A percentile compares a stretch with the other conserved stretches of the same genome.
These are phyloP conservation scores for Deroplatys truncata DNA, from an alignment of 2,888 invertebrate species.

Conservation along the genomic window DNA sequence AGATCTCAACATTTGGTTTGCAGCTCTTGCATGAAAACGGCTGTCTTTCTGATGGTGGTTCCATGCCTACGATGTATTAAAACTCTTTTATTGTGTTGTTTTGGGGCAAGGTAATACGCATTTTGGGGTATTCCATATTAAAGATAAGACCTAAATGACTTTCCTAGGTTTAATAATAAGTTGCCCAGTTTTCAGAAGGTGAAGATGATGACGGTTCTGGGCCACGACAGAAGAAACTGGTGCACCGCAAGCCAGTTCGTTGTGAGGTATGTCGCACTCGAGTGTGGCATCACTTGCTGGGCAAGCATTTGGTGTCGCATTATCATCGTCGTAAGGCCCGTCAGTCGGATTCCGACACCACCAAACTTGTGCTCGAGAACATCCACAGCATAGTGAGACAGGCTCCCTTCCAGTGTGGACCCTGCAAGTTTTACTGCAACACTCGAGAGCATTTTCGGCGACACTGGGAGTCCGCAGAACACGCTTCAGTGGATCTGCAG, in stretches of 20 bases:
- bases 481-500: slow-evolving; percentile 49
- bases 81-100: too few species aligned
- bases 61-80: too few species aligned
- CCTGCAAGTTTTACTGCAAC: slow-evolving; percentile 82
- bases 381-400: slow-evolving; percentile 74
- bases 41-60: too few species aligned
- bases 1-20: too few species aligned
- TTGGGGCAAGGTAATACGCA: too few species aligned
- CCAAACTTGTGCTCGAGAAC: slow-evolving; percentile 63
- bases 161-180: background rate
- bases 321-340: slow-evolving; percentile 76
- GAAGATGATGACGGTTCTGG: background rate
- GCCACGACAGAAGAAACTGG: background rate
- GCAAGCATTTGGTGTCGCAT: slow-evolving; percentile 81
- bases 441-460: slow-evolving; percentile 63
- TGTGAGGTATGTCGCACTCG: slow-evolving; percentile 71
- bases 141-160: too few species aligned
- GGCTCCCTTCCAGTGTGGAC: slow-evolving; percentile 79
- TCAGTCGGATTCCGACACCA: slow-evolving; percentile 43
- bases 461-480: slow-evolving; percentile 69
- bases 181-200: background rate
- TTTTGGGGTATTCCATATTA: too few species aligned
- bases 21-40: too few species aligned
- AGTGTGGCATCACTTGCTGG: slow-evolving; percentile 65
- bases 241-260: slow-evolving; percentile 37